Evolutionary conservation across 1,140 invertebrate species (phyloP).

Genomic region (Polyergus mexicanus): DNA sequence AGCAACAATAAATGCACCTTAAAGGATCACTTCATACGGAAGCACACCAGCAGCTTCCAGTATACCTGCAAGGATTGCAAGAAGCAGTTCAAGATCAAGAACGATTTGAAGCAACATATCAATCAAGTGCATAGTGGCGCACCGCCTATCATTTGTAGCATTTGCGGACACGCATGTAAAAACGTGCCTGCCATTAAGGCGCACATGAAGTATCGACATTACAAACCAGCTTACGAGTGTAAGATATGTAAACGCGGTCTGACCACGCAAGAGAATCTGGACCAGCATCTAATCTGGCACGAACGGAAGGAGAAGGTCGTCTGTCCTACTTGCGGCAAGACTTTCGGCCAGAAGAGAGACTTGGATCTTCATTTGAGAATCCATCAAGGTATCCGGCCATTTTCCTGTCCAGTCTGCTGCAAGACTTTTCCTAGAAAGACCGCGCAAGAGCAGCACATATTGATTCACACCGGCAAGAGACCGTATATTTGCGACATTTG

Average conservation of each 20-base stretch:
- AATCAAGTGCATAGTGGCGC: slow-evolving; percentile 69
- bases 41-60: slow-evolving; percentile 74
- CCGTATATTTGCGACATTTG: slow-evolving; percentile 94
- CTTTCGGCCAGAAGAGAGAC: slow-evolving; percentile 86
- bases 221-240: slow-evolving; percentile 75
- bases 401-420: slow-evolving; percentile 91
- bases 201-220: slow-evolving; percentile 78
- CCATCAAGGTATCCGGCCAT: slow-evolving; percentile 91
- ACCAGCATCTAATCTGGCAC: slow-evolving; percentile 88
- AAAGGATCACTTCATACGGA: slow-evolving; percentile 86
- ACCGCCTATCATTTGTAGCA: slow-evolving; percentile 84
- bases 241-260: slow-evolving; percentile 83
- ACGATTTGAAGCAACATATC: slow-evolving; percentile 72
- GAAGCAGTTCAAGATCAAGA: slow-evolving; percentile 81
- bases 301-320: slow-evolving; percentile 84
- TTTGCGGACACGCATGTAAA: slow-evolving; percentile 84
- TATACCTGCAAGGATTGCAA: slow-evolving; percentile 79
- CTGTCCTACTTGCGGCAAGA: slow-evolving; percentile 85
- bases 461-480: slow-evolving; percentile 93
- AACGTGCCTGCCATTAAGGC: slow-evolving; percentile 80
- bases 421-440: slow-evolving; percentile 90
- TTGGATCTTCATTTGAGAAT: slow-evolving; percentile 90
- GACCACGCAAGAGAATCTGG: slow-evolving; percentile 85
- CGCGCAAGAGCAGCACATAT: slow-evolving; percentile 90
- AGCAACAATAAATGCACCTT: slow-evolving; percentile 85